phyloP scores from a whole-genome alignment of 2,888 invertebrate species.

The Oeneis ivallda region DNA sequence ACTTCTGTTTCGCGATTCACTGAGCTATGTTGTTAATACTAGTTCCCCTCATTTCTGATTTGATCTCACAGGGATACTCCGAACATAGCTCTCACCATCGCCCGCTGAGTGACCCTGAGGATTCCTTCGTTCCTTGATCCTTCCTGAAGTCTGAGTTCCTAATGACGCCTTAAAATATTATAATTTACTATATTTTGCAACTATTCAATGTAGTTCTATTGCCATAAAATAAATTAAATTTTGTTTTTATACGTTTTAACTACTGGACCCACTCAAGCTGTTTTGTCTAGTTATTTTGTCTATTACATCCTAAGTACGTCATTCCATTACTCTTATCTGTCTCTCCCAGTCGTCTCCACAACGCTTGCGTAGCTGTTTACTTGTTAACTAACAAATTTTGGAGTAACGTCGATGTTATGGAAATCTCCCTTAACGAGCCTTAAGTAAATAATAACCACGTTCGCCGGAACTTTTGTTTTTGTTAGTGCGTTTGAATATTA shows the following conservation, averaged over 20 bases:
- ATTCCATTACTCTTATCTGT: conserved; percentile 18
- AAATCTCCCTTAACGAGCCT: conserved; percentile 21
- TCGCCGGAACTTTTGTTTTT: neutral
- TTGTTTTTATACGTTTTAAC: neutral
- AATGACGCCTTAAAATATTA: too few relatives aligned
- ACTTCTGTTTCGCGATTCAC: too few relatives aligned
- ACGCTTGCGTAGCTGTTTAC: conserved; percentile 14
- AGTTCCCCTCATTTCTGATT: too few relatives aligned
- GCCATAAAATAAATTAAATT: neutral
- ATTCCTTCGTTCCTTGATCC: too few relatives aligned
- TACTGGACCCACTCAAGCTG: conserved; percentile 6
- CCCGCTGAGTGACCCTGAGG: too few relatives aligned
- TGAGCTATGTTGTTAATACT: too few relatives aligned
- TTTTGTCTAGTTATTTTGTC: conserved; percentile 6
- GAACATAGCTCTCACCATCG: too few relatives aligned
- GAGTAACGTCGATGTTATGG: conserved; percentile 19
- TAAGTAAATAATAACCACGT: conserved; percentile 16
- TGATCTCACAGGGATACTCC: too few relatives aligned
- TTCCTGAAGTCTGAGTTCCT: too few relatives aligned
- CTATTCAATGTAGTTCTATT: neutral
- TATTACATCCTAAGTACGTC: neutral
- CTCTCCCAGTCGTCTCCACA: conserved; percentile 4
- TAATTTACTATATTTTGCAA: too few relatives aligned
- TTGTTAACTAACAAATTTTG: conserved; percentile 23
- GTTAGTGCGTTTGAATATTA: neutral